phyloP scores from a whole-genome alignment of 2,797 vertebrate genomes.

The Danio albolineatus region DNA sequence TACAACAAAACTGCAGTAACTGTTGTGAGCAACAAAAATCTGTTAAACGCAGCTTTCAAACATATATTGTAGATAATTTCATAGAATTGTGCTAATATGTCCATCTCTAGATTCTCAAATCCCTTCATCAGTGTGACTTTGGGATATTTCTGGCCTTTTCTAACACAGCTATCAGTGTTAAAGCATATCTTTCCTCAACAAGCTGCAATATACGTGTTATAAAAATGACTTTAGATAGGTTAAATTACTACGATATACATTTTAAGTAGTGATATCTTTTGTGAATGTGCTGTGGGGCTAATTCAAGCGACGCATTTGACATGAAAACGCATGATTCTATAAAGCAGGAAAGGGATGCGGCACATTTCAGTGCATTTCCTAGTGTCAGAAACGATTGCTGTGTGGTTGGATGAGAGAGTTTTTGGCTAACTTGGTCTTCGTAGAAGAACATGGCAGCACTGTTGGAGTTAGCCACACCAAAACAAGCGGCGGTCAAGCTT shows the following conservation, averaged over 20 bases:
- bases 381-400: neutral
- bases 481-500: constrained; percentile 23
- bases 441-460: neutral
- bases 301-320: neutral
- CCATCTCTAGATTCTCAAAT: neutral
- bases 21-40: neutral
- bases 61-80: neutral
- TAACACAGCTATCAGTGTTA: neutral
- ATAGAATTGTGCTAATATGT: neutral
- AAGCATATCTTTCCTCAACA: neutral
- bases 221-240: neutral
- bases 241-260: neutral
- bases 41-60: neutral
- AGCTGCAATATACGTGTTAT: neutral
- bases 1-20: neutral
- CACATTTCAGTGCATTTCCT: neutral
- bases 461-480: neutral
- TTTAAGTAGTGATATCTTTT: neutral
- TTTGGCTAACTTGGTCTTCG: neutral
- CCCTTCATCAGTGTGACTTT: neutral
- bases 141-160: too few relatives aligned
- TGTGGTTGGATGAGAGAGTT: neutral
- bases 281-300: neutral
- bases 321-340: neutral
- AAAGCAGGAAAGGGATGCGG: neutral